phyloP scores from a whole-genome alignment of 2,113 vertebrate genomes.

The Rhadina sibilatrix region DNA sequence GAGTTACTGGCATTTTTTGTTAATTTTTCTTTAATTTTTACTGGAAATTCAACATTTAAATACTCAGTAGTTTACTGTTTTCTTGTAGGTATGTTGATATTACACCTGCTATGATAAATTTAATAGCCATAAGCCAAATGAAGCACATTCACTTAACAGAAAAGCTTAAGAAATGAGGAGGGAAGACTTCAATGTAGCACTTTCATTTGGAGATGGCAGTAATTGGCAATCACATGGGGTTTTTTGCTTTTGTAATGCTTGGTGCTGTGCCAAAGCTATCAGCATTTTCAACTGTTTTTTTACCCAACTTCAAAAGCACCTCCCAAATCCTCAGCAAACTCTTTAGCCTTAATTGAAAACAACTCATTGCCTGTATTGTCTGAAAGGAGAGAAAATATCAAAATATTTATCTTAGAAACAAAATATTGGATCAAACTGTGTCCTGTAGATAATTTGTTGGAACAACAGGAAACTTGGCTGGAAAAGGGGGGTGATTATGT shows the following conservation, averaged over 20 bases:
- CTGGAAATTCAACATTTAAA: neutral
- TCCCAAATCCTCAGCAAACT: neutral
- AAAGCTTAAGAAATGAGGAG: neutral
- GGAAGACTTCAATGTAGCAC: neutral
- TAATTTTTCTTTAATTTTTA: neutral
- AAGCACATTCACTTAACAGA: neutral
- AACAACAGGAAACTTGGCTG: neutral
- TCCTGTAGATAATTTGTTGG: neutral
- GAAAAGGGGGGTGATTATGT: neutral
- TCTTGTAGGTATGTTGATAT: neutral
- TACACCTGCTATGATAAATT: neutral
- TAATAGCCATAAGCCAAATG: neutral
- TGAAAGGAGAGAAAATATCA: neutral
- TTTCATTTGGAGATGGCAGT: neutral
- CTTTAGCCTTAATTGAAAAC: neutral
- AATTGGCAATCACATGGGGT: neutral
- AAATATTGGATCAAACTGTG: slow-evolving; percentile 3
- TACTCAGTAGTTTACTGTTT: neutral
- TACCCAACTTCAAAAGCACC: neutral
- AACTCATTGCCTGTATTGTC: neutral
- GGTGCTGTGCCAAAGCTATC: neutral
- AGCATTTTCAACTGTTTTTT: neutral
- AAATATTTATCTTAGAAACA: slow-evolving; percentile 45
- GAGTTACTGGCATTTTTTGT: neutral
- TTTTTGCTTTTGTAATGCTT: slow-evolving; percentile 1